Evolutionary conservation across 2,113 vertebrate genomes (phyloP).

Genomic region (Otocyon megalotis): DNA sequence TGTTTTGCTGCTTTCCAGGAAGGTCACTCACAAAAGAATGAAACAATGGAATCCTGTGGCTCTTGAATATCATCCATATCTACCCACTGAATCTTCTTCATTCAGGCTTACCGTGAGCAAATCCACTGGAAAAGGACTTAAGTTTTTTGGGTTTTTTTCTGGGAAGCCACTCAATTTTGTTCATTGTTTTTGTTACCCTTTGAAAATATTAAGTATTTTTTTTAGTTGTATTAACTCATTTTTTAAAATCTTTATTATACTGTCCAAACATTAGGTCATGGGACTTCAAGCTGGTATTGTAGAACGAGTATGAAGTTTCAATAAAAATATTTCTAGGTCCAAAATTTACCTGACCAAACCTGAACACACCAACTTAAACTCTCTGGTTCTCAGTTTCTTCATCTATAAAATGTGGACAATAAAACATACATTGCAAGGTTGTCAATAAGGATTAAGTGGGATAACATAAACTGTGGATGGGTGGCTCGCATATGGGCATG

Average conservation of each 20-base stretch:
- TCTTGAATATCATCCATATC: background rate
- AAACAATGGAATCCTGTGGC: background rate
- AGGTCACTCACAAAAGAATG: background rate
- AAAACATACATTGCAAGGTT: background rate
- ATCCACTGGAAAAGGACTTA: background rate
- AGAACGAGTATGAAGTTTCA: background rate
- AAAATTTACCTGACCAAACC: background rate
- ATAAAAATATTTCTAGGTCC: background rate
- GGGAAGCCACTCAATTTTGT: background rate
- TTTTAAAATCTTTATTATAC: background rate
- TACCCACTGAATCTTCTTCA: background rate
- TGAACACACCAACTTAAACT: background rate
- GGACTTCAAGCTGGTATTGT: background rate
- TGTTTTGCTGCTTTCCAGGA: background rate
- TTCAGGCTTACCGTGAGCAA: background rate
- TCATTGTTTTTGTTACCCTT: background rate
- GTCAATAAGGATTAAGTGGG: background rate
- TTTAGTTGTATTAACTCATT: background rate
- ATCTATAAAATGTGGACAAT: background rate
- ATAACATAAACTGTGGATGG: background rate
- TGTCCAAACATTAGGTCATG: background rate
- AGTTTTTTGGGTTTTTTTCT: background rate
- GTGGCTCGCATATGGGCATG: background rate
- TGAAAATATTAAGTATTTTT: background rate
- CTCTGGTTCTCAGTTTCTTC: background rate